Base-by-base conservation (phyloP, 2,113 vertebrate species). In the Neotoma lepida region DNA sequence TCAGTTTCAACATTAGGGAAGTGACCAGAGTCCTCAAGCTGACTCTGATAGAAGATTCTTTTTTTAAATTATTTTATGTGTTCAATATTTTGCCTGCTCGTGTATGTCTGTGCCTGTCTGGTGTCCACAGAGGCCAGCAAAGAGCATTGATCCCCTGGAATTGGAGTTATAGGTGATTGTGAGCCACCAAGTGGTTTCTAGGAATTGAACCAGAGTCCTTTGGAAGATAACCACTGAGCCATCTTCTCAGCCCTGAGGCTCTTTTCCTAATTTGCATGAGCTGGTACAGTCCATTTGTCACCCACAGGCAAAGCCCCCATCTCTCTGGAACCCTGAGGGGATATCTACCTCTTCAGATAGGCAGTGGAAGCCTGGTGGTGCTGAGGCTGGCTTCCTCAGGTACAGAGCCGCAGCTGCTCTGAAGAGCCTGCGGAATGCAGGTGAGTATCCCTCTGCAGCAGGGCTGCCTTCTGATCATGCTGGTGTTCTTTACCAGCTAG, bases 401-500 rank as follows among this genome's bases (percentile, higher is more conserved):
- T 24, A n/a, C 0, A 76, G 58, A 81, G 76, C 35, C 84, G 39
- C 63, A 54, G 58, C 41, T 1, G 4, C 84, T 93, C 71, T 84
- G 10, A 81, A 91, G 78, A 76, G 77, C 41, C 88, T 35, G 81
- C 46, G 81, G 88, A 95, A 91, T 22, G 58, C 63, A 39, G 66
- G 30, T 22, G 54, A 88, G 68, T 87, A 77, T 35, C 71, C 81
- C 64, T 78, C 46, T 64, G 51, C 46, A 6, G 9, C 41, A 7
- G 39, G 12, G 46, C 28, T 63, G 30, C 35, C 28, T 2, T 56
- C 71, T 41, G n/a, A 85, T 77, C 30, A 61, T 58, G 13, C 91
- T 61, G 17, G 86, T 51, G 74, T 92, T 93, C 51, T 70, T 77
- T 85, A 82, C 89, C 90, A 68, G 88, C 77, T 66, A 86, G 35